Percentiles rank a stretch among this genome's conserved stretches.
phyloP scores from a whole-genome alignment of 2,888 invertebrate genomes.

The Drosophila acutilabella region DNA sequence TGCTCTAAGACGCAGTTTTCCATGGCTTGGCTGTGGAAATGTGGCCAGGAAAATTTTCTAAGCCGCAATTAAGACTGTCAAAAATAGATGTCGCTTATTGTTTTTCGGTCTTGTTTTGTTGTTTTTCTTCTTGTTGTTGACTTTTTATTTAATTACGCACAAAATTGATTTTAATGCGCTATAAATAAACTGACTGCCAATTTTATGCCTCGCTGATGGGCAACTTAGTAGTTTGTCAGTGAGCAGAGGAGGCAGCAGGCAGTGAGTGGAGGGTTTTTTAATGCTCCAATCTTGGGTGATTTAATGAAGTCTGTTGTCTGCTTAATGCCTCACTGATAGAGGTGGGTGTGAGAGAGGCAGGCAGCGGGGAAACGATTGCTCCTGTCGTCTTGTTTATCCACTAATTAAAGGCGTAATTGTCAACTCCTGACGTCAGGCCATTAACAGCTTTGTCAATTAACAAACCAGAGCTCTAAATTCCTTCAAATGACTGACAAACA shows the following conservation, averaged over 20 bases:
- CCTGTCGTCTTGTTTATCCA: slow-evolving; percentile 50
- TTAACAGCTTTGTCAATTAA: slow-evolving; percentile 46
- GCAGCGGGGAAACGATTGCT: slow-evolving; percentile 31
- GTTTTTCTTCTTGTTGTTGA: slow-evolving; percentile 29
- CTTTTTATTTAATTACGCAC: slow-evolving; percentile 66
- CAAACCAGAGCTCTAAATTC: slow-evolving; percentile 20
- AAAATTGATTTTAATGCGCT: slow-evolving; percentile 78
- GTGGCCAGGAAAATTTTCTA: slow-evolving; percentile 40
- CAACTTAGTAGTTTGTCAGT: slow-evolving; percentile 1
- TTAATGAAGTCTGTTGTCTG: slow-evolving; percentile 70
- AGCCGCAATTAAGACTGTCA: slow-evolving; percentile 51
- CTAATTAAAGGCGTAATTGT: slow-evolving; percentile 73
- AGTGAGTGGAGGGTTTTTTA: slow-evolving; percentile 17
- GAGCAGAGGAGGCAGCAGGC: neutral
- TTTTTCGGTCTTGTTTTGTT: neutral
- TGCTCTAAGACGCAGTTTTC: slow-evolving; percentile 2
- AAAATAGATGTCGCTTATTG: slow-evolving; percentile 57
- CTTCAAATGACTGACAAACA: slow-evolving; percentile 11
- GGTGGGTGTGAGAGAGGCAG: neutral
- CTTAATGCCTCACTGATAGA: slow-evolving; percentile 17
- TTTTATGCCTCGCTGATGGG: slow-evolving; percentile 53
- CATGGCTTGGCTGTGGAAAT: neutral
- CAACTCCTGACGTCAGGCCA: slow-evolving; percentile 64
- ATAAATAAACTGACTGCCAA: slow-evolving; percentile 71
- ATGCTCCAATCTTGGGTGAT: slow-evolving; percentile 47